Conservation (phyloP, 2,797 vertebrate species). For the Enteromius mattozi region DNA sequence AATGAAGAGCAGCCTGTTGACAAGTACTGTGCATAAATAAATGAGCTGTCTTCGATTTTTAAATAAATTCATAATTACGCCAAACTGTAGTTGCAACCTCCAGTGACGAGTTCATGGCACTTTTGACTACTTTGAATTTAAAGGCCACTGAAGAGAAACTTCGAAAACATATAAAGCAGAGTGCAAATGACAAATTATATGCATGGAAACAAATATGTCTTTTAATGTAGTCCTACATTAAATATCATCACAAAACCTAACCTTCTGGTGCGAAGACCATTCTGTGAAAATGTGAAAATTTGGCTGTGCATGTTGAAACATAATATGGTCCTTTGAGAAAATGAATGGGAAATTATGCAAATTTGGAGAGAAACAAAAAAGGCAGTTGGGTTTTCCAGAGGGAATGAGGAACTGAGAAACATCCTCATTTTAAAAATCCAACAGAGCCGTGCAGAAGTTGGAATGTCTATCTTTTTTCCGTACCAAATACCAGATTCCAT, state of each 20-base stretch:
- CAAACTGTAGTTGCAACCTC: not conserved
- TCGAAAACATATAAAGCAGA: not conserved
- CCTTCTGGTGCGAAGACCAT: not conserved
- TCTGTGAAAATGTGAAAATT: not conserved
- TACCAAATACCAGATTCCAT: not conserved
- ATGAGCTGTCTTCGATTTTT: not conserved
- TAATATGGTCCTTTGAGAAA: not conserved
- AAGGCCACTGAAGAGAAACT: not conserved
- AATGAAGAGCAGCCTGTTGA: not conserved
- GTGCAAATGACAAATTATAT: not conserved
- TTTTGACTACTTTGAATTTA: not conserved
- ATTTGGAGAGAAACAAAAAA: slow-evolving; percentile 6
- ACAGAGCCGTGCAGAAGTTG: slow-evolving; percentile 26
- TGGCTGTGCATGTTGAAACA: not conserved
- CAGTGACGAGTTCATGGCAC: not conserved
- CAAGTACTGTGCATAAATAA: too few relatives aligned
- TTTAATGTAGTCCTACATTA: not conserved
- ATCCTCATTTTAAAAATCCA: slow-evolving; percentile 51
- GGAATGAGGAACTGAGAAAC: slow-evolving; percentile 55
- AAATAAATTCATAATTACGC: not conserved
- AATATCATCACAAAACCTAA: not conserved
- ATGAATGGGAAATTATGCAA: slow-evolving; percentile 32
- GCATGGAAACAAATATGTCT: not conserved
- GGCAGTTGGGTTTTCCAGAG: slow-evolving; percentile 38
- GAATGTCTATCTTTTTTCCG: slow-evolving; percentile 10